Conservation (phyloP, 2,888 invertebrate genomes). For the Amiota mariae region DNA sequence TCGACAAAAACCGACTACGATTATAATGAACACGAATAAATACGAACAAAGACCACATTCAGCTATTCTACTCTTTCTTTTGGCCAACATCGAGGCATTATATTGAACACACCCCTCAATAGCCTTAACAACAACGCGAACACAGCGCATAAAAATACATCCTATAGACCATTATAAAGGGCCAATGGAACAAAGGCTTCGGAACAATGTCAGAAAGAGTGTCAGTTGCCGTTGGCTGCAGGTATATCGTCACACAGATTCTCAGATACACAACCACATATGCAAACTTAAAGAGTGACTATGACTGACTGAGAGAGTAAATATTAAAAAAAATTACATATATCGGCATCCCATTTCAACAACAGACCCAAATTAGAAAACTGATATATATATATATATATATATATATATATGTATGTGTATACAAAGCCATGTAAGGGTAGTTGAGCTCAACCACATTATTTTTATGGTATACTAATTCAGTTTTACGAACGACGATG, state of each 20-base stretch:
- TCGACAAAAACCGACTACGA: slow-evolving; percentile 16
- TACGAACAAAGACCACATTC: slow-evolving; percentile 15
- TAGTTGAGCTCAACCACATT: neutral
- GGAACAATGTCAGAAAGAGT: slow-evolving; percentile 51
- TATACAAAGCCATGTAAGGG: slow-evolving; percentile 22
- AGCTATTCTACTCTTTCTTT: slow-evolving; percentile 47
- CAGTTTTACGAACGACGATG: neutral
- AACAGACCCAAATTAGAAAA: neutral
- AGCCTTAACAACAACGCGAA: slow-evolving; percentile 58
- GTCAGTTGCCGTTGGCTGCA: slow-evolving; percentile 40
- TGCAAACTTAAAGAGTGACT: neutral
- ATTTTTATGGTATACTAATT: no score
- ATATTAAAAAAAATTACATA: neutral
- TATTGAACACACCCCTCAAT: slow-evolving; percentile 68
- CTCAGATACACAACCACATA: slow-evolving; percentile 3
- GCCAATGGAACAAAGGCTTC: slow-evolving; percentile 64
- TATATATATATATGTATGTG: no score
- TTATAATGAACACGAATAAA: slow-evolving; percentile 35
- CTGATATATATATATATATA: slow-evolving; percentile 45
- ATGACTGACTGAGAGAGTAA: no score
- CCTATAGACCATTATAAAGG: slow-evolving; percentile 58
- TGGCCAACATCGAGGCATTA: slow-evolving; percentile 41
- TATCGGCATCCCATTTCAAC: slow-evolving; percentile 19
- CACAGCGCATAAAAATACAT: slow-evolving; percentile 48
- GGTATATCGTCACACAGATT: slow-evolving; percentile 17